phyloP scores from a whole-genome alignment of 37 sponge, comb jelly and placozoan genomes.

The Oscarella lobularis region DNA sequence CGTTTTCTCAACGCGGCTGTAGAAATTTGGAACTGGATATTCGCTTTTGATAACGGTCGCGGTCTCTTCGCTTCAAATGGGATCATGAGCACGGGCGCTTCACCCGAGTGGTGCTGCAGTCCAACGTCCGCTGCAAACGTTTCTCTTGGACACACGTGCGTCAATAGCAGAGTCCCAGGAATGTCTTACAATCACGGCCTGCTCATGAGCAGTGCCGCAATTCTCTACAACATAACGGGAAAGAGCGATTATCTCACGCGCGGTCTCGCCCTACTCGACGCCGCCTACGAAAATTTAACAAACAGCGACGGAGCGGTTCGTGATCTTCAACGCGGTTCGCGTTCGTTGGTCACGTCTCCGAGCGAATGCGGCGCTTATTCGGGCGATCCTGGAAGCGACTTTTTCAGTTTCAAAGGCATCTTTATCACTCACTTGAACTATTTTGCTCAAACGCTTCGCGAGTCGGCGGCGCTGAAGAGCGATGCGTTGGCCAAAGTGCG shows the following conservation, averaged over 20 bases:
- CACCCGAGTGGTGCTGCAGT: slow-evolving; percentile 16
- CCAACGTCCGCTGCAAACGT: too few relatives aligned
- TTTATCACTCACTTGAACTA: slow-evolving; percentile 31
- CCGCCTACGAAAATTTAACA: slow-evolving; percentile 26
- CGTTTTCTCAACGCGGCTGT: slow-evolving; percentile 3
- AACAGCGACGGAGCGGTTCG: slow-evolving; percentile 14
- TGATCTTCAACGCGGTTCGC: slow-evolving; percentile 17
- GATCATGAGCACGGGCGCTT: slow-evolving; percentile 18
- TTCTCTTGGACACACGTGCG: too few relatives aligned
- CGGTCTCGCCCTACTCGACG: slow-evolving; percentile 19
- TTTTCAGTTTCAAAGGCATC: slow-evolving; percentile 29
- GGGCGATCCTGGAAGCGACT: slow-evolving; percentile 34
- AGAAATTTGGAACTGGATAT: slow-evolving; percentile 20
- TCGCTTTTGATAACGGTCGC: slow-evolving; percentile 18
- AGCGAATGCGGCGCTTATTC: neutral
- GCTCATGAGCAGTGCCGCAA: slow-evolving; percentile 30
- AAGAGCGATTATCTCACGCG: slow-evolving; percentile 14
- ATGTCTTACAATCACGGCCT: slow-evolving; percentile 42
- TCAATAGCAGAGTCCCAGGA: slow-evolving; percentile 11
- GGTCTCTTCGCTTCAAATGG: slow-evolving; percentile 14
- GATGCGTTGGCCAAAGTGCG: slow-evolving; percentile 11
- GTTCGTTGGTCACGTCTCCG: neutral
- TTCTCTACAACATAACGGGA: slow-evolving; percentile 23
- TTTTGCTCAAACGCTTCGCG: slow-evolving; percentile 14
- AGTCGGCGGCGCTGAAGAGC: slow-evolving; percentile 5